A percentile compares a stretch with the other conserved stretches of the same genome.
These are phyloP conservation scores for Kryphioiulus occultus DNA, from an alignment of 2,888 invertebrate species.

Conservation along the genomic window DNA sequence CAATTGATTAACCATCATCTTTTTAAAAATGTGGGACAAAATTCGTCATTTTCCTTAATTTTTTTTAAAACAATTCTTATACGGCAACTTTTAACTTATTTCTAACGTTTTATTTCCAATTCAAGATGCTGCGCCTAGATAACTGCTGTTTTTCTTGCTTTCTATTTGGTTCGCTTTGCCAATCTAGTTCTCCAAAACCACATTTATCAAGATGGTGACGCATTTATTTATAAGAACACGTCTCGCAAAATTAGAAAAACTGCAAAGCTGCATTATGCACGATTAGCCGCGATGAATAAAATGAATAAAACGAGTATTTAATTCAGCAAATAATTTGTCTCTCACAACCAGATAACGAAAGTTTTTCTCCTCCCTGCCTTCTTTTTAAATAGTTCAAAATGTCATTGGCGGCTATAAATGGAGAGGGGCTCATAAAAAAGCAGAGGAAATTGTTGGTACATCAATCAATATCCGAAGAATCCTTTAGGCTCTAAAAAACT, in stretches of 20 bases:
- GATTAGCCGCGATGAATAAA: not conserved
- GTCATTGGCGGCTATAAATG: slow-evolving; percentile 10
- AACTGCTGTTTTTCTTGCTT: not conserved
- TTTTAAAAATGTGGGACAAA: no score
- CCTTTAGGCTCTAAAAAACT: not conserved
- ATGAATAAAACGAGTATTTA: not conserved
- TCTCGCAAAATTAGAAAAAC: not conserved
- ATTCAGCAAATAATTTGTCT: not conserved
- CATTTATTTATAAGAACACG: not conserved
- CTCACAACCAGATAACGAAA: not conserved
- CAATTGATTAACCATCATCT: no score
- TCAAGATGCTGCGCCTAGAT: not conserved
- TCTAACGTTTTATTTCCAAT: not conserved
- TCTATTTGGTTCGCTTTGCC: not conserved
- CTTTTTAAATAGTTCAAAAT: not conserved
- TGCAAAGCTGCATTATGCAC: not conserved
- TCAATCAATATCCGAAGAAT: slow-evolving; percentile 35
- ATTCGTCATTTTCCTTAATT: no score
- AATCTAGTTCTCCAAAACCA: not conserved
- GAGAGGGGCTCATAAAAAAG: not conserved
- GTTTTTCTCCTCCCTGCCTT: not conserved
- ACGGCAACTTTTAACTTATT: not conserved
- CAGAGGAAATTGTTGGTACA: not conserved
- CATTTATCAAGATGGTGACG: not conserved
- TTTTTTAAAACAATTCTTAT: no score